Conservation (phyloP, 2,888 invertebrate genomes). For the Dorcus hopei region DNA sequence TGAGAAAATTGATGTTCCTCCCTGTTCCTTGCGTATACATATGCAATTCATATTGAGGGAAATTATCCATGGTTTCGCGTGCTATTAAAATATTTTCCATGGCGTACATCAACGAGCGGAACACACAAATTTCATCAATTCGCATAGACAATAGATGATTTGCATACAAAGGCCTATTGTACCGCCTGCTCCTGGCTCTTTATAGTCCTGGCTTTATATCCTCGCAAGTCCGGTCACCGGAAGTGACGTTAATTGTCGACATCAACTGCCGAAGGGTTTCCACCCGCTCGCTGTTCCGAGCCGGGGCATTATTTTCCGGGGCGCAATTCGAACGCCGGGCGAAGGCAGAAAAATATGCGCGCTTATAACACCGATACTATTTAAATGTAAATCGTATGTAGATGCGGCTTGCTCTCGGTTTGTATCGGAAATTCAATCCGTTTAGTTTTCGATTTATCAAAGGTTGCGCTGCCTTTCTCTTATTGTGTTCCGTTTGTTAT, state of each 20-base stretch:
- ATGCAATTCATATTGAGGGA: no score
- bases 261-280: neutral
- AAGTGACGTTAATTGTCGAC: constrained; percentile 28
- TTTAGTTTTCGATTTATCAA: constrained; percentile 2
- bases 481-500: constrained; percentile 2
- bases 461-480: neutral
- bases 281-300: no score
- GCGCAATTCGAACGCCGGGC: no score
- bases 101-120: constrained; percentile 28
- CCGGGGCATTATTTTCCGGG: no score
- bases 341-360: no score
- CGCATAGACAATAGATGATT: constrained; percentile 35
- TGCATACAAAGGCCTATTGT: constrained; percentile 41
- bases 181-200: constrained; percentile 28
- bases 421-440: constrained; percentile 2
- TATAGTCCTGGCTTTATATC: constrained; percentile 26
- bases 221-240: constrained; percentile 27
- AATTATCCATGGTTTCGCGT: neutral
- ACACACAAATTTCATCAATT: constrained; percentile 37
- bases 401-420: neutral
- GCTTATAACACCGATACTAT: neutral
- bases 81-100: constrained; percentile 21
- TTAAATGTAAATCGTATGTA: constrained; percentile 2
- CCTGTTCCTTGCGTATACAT: no score
- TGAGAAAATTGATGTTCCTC: no score